phyloP scores from a whole-genome alignment of 2,797 vertebrate genomes.

The Ctenochaetus hawaiiensis region DNA sequence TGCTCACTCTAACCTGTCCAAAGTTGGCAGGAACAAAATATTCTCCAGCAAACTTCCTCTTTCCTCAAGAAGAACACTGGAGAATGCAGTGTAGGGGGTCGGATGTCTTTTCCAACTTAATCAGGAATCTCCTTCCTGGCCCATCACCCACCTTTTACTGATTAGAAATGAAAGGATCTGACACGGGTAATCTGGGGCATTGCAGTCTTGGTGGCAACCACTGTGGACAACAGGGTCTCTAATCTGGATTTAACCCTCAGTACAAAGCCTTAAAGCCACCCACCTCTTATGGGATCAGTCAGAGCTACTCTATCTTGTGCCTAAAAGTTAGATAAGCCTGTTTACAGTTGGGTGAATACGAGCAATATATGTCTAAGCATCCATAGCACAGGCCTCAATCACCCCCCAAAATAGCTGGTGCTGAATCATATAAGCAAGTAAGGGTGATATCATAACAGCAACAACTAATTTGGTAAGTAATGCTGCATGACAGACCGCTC shows the following conservation, averaged over 20 bases:
- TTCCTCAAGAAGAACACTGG: constrained; percentile 63
- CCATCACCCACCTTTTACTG: constrained; percentile 22
- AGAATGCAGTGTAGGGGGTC: constrained; percentile 44
- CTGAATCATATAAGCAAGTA: constrained; percentile 32
- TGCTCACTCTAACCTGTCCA: constrained; percentile 37
- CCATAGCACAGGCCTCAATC: constrained; percentile 17
- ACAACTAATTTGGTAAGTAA: constrained; percentile 63
- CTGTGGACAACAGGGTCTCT: constrained; percentile 13
- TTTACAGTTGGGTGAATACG: constrained; percentile 40
- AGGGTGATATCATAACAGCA: constrained; percentile 48
- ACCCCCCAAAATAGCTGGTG: constrained; percentile 40
- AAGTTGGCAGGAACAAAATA: constrained; percentile 67
- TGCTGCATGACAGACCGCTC: constrained; percentile 54
- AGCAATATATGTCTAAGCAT: constrained; percentile 11
- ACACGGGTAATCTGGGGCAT: constrained; percentile 43
- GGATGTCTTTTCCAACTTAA: constrained; percentile 69
- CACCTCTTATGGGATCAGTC: constrained; percentile 30
- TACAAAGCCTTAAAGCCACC: constrained; percentile 17
- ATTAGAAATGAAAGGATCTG: constrained; percentile 58
- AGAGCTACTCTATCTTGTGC: constrained; percentile 16
- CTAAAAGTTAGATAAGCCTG: constrained; percentile 43
- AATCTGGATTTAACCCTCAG: constrained; percentile 42
- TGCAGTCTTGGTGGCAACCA: constrained; percentile 13
- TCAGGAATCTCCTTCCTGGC: constrained; percentile 38
- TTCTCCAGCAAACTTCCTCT: constrained; percentile 62